Evolutionary conservation across 2,888 invertebrate genomes (phyloP).

Genomic region (Meghimatium bilineatum): DNA sequence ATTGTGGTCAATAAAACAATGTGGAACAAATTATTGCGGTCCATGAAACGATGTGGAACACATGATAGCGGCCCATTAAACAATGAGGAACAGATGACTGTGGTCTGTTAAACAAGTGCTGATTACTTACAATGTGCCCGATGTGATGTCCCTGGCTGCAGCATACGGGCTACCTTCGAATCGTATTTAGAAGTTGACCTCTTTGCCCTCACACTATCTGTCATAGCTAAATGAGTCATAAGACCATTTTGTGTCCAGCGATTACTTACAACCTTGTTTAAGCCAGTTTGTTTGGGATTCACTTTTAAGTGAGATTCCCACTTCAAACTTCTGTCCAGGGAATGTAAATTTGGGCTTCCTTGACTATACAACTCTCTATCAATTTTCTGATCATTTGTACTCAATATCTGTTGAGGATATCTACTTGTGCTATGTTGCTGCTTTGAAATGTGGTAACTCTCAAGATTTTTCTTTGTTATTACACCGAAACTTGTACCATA

Average conservation of each 20-base stretch:
- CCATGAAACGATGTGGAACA: not conserved
- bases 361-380: not conserved
- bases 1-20: not conserved
- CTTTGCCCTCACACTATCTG: not conserved
- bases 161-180: not conserved
- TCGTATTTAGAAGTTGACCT: not conserved
- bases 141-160: not conserved
- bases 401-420: not conserved
- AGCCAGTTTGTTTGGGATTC: not conserved
- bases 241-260: not conserved
- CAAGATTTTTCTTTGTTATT: constrained; percentile 11
- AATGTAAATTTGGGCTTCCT: not conserved
- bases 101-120: not conserved
- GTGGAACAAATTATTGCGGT: not conserved
- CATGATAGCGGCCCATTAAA: not conserved
- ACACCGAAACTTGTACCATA: not conserved
- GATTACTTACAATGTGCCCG: not conserved
- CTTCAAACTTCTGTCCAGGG: not conserved
- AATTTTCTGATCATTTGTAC: not conserved
- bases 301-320: not conserved
- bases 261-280: no score
- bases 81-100: not conserved
- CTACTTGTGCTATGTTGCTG: not conserved
- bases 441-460: not conserved
- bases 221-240: not conserved